Evolutionary conservation across 2,888 invertebrate species (phyloP).

Genomic region (Catonia carolina): DNA sequence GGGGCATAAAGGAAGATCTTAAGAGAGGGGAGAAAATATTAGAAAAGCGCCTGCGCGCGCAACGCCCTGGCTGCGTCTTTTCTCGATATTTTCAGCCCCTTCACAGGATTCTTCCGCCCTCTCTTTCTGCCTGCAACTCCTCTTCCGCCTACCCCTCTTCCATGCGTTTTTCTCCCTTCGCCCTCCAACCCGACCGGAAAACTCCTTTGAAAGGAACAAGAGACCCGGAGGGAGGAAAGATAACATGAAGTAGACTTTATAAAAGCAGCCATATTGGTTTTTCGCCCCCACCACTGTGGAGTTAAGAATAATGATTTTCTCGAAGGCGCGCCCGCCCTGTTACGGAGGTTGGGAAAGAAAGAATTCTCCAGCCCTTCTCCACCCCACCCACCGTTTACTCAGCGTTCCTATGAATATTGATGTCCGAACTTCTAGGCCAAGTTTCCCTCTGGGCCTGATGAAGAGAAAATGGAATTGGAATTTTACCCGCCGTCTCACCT

Average conservation of each 20-base stretch:
- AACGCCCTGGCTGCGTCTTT: slow-evolving; percentile 20
- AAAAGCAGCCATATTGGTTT: slow-evolving; percentile 35
- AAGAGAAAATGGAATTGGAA: slow-evolving; percentile 25
- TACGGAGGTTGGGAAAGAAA: slow-evolving; percentile 48
- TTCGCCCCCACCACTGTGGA: slow-evolving; percentile 44
- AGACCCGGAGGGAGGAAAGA: slow-evolving; percentile 26
- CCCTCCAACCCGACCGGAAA: slow-evolving; percentile 16
- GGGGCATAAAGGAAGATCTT: slow-evolving; percentile 17
- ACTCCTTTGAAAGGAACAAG: slow-evolving; percentile 28
- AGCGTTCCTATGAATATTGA: slow-evolving; percentile 37
- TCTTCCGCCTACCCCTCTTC: slow-evolving; percentile 21
- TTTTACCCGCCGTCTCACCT: slow-evolving; percentile 25
- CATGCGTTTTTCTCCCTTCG: slow-evolving; percentile 17
- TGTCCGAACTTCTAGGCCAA: slow-evolving; percentile 25
- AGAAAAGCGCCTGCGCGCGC: slow-evolving; percentile 13
- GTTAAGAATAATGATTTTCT: slow-evolving; percentile 43
- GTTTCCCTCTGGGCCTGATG: slow-evolving; percentile 21
- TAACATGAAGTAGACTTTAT: slow-evolving; percentile 25
- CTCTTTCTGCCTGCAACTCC: slow-evolving; percentile 24
- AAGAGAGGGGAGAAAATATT: slow-evolving; percentile 13
- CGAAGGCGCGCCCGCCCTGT: slow-evolving; percentile 49
- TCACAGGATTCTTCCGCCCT: slow-evolving; percentile 28
- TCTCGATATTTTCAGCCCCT: slow-evolving; percentile 22
- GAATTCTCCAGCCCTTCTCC: slow-evolving; percentile 43
- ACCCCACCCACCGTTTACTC: slow-evolving; percentile 28